A percentile compares a stretch with the other conserved stretches of the same genome.
phyloP scores from a whole-genome alignment of 92 coral and sea anemone species.

The Paragorgia papillata region DNA sequence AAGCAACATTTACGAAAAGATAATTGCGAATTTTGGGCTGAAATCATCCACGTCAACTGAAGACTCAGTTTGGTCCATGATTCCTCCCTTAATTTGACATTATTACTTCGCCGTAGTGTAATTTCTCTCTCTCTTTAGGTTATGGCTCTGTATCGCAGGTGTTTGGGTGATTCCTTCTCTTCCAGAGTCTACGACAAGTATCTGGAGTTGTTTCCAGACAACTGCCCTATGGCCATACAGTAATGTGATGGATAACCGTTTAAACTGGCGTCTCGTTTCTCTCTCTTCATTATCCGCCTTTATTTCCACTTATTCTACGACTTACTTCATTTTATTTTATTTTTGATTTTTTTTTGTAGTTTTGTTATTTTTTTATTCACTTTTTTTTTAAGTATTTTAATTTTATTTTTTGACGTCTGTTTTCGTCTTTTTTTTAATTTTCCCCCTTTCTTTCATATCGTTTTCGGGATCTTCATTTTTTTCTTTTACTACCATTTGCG shows the following conservation, averaged over 20 bases:
- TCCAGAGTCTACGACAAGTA: conserved; percentile 66
- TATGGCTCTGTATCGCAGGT: conserved; percentile 68
- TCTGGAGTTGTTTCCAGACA: conserved; percentile 72
- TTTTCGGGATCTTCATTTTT: too few relatives aligned
- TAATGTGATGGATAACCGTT: conserved; percentile 35
- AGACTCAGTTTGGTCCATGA: too few relatives aligned
- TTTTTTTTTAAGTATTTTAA: not conserved
- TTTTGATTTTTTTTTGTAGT: conserved; percentile 19
- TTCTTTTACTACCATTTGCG: not conserved
- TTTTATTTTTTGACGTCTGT: too few relatives aligned
- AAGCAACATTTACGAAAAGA: too few relatives aligned
- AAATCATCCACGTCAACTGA: too few relatives aligned
- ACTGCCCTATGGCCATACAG: conserved; percentile 74
- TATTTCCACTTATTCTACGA: not conserved
- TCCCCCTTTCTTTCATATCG: not conserved
- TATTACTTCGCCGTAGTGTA: too few relatives aligned
- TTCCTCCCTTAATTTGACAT: too few relatives aligned
- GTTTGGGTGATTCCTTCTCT: conserved; percentile 73
- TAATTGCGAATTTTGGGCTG: too few relatives aligned
- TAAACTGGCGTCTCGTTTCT: not conserved
- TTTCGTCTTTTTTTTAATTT: conserved; percentile 12
- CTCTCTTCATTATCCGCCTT: not conserved
- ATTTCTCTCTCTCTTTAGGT: conserved; percentile 54
- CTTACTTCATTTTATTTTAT: conserved; percentile 1
- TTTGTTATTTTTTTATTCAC: not conserved